Base-by-base conservation (phyloP, 2,113 vertebrate species). In the Lates calcarifer region DNA sequence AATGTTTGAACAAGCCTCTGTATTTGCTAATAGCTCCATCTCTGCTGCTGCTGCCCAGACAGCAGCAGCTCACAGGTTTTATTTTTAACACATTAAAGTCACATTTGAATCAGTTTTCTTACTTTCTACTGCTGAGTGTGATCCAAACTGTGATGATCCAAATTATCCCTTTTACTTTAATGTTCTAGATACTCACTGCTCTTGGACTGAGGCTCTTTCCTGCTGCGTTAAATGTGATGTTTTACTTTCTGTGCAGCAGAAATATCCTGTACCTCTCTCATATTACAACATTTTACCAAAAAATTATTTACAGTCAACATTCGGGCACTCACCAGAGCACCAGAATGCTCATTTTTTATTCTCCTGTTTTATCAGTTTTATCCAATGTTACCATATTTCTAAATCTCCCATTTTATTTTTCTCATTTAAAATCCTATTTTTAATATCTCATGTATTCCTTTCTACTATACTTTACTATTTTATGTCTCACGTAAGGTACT, bases 1-100 rank as follows among this genome's bases (percentile, higher is more conserved):
- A 91, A 49, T 90, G 89, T 92, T 92, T 92, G 81, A 86, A 84
- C 74, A 87, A 18, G 17, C 18, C 33, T 57, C 20, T 24, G 9
- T 81, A n/a, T 88, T 91, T 83, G 58, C 71, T 62, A 53, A 14
- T 17, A 35, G n/a, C 67, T 74, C 67, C 18, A 45, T 58, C 39
- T 5, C 22, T 69, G 43, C 18, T 55, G 24, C 22, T 22, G 13
- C 22, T 56, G 45, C 8, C 22, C n/a, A 56, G 20, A 35, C 51
- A 5, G n/a, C 55, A 57, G 41, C n/a, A 69, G 56, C 70, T 68
- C 57, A 18, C 18, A 28, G 47, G 7, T 77, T 70, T 60, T 70
- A 33, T 22, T 49, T 67, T 37, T 49, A 43, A 75, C 24, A 31
- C 24, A 58, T 65, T 68, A 20, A 60, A 62, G 17, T n/a, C 9